Conservation (phyloP, 2,797 vertebrate genomes). For the Eidolon dupreanum region DNA sequence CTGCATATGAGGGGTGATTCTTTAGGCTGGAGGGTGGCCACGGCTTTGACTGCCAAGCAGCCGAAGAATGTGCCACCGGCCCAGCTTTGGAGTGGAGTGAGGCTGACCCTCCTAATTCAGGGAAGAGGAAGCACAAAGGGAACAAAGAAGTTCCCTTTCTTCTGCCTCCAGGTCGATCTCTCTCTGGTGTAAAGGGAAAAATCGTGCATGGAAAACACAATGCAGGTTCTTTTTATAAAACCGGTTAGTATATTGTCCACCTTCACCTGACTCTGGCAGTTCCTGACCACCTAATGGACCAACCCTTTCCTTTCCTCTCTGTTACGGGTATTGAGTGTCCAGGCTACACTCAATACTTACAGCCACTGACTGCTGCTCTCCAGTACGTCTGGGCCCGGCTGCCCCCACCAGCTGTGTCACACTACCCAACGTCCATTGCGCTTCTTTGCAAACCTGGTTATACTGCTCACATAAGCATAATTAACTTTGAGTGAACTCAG, state of each 20-base stretch:
- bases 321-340: not conserved
- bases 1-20: fast-evolving
- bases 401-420: not conserved
- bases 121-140: not conserved
- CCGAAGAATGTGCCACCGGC: not conserved
- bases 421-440: not conserved
- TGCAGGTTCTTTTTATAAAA: not conserved
- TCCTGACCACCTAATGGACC: not conserved
- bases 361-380: not conserved
- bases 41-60: not conserved
- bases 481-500: not conserved
- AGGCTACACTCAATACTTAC: fast-evolving
- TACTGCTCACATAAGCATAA: not conserved
- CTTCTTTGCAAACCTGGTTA: not conserved
- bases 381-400: not conserved
- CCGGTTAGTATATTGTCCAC: not conserved
- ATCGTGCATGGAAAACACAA: not conserved
- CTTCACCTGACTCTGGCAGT: not conserved
- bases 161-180: not conserved
- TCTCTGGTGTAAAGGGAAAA: not conserved
- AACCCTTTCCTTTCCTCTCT: not conserved
- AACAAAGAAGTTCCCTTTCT: not conserved
- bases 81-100: not conserved
- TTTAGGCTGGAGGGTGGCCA: not conserved
- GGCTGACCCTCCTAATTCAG: not conserved